Evolutionary conservation across 2,113 vertebrate species (phyloP), one percentile per base, ranked within the genome.

Genomic region (Oreocharis arfaki): DNA sequence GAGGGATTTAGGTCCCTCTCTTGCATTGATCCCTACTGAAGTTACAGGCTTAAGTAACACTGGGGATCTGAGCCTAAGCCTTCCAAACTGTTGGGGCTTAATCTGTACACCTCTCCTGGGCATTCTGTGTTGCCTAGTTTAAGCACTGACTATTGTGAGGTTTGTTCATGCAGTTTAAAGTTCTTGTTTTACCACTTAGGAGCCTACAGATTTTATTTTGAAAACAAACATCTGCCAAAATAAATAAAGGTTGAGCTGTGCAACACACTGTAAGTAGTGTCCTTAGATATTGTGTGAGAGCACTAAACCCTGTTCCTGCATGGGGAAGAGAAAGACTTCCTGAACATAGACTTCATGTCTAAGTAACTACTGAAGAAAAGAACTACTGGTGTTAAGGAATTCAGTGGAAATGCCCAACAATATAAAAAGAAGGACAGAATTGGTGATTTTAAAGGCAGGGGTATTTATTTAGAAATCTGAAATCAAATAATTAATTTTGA

Each of bases 261-360:
- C 13, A 57, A 57, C 10, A 17, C 26, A 16, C 10, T 2, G 0
- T 50, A 50, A 52, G n/a, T 55, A 41, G 2, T 49, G 87, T 89
- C 14, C n/a, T 56, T 56, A 59, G 41, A n/a, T 57, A 49, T 5
- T 37, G 5, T 18, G 1, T 56, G 42, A 87, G 11, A 75, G 2
- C 4, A 55, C 7, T 28, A 73, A 27, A 76, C 7, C 5, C 2
- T 41, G 55, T 44, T 39, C 16, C 12, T 61, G 6, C 0, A 0
- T 22, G 16, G 13, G 13, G 47, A 85, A 56, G 13, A 67, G 10
- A 56, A 91, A 60, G 12, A 4, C 10, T 81, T 69, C 17, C 11
- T 65, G 44, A 52, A 27, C 8, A 27, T 17, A 73, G 19, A 37
- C 12, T n/a, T 6, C 32, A 14, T 27, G 3, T n/a, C 28, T 26